phyloP scores from a whole-genome alignment of 2,113 vertebrate species.

The Morphnarchus princeps region DNA sequence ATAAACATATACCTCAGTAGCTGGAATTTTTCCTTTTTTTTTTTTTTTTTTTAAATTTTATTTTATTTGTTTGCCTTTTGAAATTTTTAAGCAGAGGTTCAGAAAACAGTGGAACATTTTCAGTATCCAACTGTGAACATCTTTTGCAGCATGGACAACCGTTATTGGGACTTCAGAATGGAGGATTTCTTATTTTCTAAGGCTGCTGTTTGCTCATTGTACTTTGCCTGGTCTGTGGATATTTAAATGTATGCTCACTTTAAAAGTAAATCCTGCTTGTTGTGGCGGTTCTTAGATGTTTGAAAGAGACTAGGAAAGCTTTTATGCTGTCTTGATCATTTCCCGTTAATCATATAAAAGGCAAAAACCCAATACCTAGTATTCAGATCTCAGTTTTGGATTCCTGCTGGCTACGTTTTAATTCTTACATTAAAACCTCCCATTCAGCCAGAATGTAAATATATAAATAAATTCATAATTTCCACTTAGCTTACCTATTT shows the following conservation, averaged over 20 bases:
- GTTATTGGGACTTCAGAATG: background rate
- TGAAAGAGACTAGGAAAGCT: slow-evolving; percentile 3
- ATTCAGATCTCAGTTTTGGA: background rate
- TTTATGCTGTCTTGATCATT: slow-evolving; percentile 7
- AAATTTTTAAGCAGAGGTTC: background rate
- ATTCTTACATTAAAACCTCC: background rate
- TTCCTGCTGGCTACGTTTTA: slow-evolving; percentile 42
- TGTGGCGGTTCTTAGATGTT: background rate
- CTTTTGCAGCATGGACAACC: background rate
- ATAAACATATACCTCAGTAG: background rate
- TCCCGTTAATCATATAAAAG: slow-evolving; percentile 32
- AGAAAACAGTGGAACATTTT: background rate
- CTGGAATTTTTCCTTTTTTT: background rate
- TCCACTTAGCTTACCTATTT: background rate
- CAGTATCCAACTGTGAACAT: background rate
- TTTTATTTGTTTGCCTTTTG: background rate
- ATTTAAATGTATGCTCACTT: slow-evolving; percentile 16
- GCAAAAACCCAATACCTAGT: background rate
- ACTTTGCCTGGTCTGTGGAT: background rate
- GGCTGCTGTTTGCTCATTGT: background rate
- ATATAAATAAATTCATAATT: background rate
- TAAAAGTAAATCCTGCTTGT: background rate
- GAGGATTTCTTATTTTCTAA: background rate
- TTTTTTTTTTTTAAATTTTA: background rate
- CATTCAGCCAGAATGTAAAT: slow-evolving; percentile 17